Conservation (phyloP, 1,140 invertebrate species). For the Neodiprion fabricii region DNA sequence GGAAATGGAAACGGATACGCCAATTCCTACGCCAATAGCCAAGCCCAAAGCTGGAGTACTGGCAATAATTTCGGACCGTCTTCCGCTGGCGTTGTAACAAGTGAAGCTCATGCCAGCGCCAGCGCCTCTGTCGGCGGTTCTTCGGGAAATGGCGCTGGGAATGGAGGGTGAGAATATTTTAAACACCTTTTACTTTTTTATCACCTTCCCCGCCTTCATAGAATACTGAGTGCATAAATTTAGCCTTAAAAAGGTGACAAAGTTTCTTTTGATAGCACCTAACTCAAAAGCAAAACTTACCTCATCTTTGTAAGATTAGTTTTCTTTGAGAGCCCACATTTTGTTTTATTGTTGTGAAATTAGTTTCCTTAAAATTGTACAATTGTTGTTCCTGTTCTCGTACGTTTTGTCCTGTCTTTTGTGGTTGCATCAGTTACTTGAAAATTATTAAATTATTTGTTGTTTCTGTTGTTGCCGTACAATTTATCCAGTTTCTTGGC, state of each 20-base stretch:
- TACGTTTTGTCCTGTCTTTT: no score
- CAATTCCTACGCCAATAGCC: slow-evolving; percentile 10
- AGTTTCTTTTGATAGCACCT: background rate
- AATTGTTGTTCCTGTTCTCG: no score
- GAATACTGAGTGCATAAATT: background rate
- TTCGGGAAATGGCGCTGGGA: slow-evolving; percentile 3
- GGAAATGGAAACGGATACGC: background rate
- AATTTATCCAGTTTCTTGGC: no score
- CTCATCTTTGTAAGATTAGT: no score
- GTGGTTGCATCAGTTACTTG: no score
- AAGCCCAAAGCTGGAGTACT: slow-evolving; percentile 5
- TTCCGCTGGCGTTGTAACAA: background rate
- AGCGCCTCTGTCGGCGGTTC: slow-evolving; percentile 1
- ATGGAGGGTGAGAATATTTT: slow-evolving; percentile 7
- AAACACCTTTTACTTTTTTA: background rate
- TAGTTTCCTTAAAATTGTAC: no score
- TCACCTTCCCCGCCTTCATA: no score
- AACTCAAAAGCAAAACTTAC: background rate
- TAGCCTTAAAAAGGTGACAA: background rate
- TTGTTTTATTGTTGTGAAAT: no score
- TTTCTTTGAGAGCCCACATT: no score
- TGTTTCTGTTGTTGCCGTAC: no score
- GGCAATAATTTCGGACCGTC: background rate
- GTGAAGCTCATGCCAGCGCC: slow-evolving; percentile 9
- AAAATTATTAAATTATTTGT: no score